Base-by-base conservation (phyloP, 2,113 vertebrate species). In the Ursus arctos region DNA sequence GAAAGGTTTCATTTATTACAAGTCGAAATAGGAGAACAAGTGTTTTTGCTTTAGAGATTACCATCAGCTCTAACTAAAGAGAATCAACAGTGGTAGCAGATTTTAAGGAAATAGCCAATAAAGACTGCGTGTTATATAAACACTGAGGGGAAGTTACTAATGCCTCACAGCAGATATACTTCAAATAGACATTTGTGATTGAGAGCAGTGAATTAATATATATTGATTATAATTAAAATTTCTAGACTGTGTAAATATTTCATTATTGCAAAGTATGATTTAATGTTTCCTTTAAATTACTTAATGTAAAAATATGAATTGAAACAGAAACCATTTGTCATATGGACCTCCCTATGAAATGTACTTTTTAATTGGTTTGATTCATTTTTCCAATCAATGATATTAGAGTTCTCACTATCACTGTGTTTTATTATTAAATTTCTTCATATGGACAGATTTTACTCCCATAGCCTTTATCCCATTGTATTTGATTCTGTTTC, bases 191-290 rank as follows among this genome's bases (percentile, higher is more conserved):
- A 57, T 96, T 93, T 97, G 36, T 98, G 96, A 98, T 95, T 77
- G 79, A 97, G 49, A 95, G 49, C 22, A 49, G 59, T 89, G 95
- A 96, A 95, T 96, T 97, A 97, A 94, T 97, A 88, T 67, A 92
- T 91, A 98, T 98, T 95, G 94, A 96, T 98, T 97, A 94, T 96
- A 95, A 98, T 96, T 96, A 93, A 96, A 98, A 95, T 96, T 96
- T 97, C 96, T 95, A 96, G 79, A 94, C 96, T 95, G 59, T 76
- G 77, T 97, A 95, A 97, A 97, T 97, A 94, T 98, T 97, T 98
- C 72, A 96, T 97, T 97, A 97, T 94, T 97, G 80, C 61, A 96
- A 97, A 97, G 33, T 96, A 88, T 96, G 91, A 98, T 96, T 97
- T 94, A 96, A 93, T 95, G 89, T 96, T 98, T 97, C 81, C 93